phyloP scores from a whole-genome alignment of 2,888 invertebrate genomes.

The Neoitamus cyanurus region DNA sequence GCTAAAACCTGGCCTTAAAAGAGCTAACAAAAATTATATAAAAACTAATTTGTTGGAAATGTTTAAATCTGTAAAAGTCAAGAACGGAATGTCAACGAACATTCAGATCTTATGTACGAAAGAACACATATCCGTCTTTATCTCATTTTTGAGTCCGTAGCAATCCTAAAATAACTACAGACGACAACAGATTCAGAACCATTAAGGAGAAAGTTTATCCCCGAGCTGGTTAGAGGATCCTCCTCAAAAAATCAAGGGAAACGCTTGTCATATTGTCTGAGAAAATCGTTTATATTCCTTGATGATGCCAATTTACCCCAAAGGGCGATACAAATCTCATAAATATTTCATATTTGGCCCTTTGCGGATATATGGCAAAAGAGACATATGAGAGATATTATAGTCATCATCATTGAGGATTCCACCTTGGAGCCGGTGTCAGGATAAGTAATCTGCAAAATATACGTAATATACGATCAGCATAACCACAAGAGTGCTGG shows the following conservation, averaged over 20 bases:
- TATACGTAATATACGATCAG: background rate
- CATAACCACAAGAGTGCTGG: background rate
- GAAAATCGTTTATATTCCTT: conserved; percentile 49
- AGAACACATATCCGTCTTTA: background rate
- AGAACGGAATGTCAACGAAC: background rate
- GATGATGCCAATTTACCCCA: conserved; percentile 51
- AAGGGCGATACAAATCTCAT: conserved; percentile 52
- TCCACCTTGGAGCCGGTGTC: background rate
- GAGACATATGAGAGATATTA: conserved; percentile 45
- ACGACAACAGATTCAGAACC: background rate
- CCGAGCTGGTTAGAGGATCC: background rate
- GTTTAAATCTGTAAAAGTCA: background rate
- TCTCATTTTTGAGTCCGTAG: background rate
- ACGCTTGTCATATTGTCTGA: background rate
- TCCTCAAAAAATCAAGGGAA: background rate
- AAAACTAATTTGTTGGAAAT: too few relatives aligned
- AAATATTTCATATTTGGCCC: conserved; percentile 50
- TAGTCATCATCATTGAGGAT: conserved; percentile 43
- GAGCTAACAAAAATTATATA: too few relatives aligned
- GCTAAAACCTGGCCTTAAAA: too few relatives aligned
- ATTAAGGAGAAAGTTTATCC: background rate
- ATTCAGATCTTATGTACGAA: background rate
- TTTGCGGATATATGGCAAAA: background rate
- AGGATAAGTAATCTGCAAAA: conserved; percentile 6
- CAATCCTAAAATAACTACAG: conserved; percentile 11